Evolutionary conservation across 1,140 invertebrate genomes (phyloP).

Genomic region (Ooceraea biroi): DNA sequence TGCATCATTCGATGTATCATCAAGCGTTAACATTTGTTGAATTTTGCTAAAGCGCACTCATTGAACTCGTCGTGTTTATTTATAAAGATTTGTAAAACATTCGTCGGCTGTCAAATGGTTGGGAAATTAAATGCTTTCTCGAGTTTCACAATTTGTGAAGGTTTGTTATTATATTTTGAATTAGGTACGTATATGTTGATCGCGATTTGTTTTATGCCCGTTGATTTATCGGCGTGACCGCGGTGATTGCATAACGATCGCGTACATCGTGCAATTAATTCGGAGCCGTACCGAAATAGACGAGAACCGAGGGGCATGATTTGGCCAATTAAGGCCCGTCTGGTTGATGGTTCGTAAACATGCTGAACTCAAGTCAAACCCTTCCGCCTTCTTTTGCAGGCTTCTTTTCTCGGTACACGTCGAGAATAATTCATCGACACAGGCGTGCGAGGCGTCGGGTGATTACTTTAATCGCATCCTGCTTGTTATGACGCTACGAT

Average conservation of each 20-base stretch:
- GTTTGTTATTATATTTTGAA: no score
- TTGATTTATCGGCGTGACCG: no score
- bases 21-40: not conserved
- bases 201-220: no score
- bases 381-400: constrained; percentile 10
- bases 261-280: constrained; percentile 19
- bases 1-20: not conserved
- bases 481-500: constrained; percentile 65
- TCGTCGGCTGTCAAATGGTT: no score
- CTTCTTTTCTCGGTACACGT: constrained; percentile 34
- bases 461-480: constrained; percentile 77
- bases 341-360: constrained; percentile 50
- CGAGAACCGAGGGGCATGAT: constrained; percentile 14
- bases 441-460: constrained; percentile 45
- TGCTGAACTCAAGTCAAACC: constrained; percentile 19
- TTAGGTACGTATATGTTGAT: no score
- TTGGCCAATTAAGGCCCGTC: constrained; percentile 31
- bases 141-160: no score
- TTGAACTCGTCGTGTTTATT: no score
- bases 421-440: constrained; percentile 69
- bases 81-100: no score
- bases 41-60: no score
- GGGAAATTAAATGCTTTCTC: no score
- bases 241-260: no score
- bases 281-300: not conserved